phyloP scores from a whole-genome alignment of 2,113 vertebrate genomes.

The Myotis lucifugus region DNA sequence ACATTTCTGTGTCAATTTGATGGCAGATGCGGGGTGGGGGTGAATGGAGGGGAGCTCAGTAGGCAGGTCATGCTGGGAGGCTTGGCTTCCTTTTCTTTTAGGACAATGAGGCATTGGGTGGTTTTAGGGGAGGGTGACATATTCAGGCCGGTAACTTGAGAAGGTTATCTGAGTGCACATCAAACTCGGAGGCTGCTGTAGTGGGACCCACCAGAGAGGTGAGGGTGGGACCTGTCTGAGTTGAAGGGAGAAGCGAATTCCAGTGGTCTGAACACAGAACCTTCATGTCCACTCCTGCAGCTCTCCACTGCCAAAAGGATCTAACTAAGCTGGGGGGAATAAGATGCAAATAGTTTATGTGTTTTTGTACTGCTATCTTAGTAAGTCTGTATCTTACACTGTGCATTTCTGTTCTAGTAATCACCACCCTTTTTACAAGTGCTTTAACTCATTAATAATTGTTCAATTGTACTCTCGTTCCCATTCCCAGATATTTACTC shows the following conservation, averaged over 20 bases:
- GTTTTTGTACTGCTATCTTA: background rate
- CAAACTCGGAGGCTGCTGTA: background rate
- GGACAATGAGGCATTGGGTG: background rate
- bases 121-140: background rate
- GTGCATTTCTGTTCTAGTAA: background rate
- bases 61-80: background rate
- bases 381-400: background rate
- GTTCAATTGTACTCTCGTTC: background rate
- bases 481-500: background rate
- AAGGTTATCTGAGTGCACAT: background rate
- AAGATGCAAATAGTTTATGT: background rate
- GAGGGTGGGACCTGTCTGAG: too few relatives aligned
- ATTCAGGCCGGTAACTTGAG: background rate
- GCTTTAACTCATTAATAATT: background rate
- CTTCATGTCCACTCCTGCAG: background rate
- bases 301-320: background rate
- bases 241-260: background rate
- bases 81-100: background rate
- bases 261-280: background rate
- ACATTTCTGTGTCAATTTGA: background rate
- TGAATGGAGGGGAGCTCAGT: background rate
- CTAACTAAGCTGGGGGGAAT: background rate
- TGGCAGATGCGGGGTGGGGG: fast-evolving
- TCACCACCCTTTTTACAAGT: background rate
- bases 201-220: background rate